Conservation (phyloP, 2,797 vertebrate genomes). For the Sebastes hubbsi region DNA sequence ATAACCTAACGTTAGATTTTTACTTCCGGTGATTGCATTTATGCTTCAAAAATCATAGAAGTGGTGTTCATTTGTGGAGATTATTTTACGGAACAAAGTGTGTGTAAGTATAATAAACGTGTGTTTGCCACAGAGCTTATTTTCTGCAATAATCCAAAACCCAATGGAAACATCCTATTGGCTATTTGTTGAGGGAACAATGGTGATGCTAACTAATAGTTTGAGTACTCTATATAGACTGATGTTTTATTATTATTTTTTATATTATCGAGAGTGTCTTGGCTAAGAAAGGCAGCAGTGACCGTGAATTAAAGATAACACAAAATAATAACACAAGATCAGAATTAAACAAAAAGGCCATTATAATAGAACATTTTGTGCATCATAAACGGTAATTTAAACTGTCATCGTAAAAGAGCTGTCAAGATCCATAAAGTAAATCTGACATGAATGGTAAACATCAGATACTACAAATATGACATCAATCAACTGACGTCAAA, state of each 20-base stretch:
- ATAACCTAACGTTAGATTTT: too few species aligned
- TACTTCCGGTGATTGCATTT: too few species aligned
- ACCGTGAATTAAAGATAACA: neutral
- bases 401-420: neutral
- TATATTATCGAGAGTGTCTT: neutral
- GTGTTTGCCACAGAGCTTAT: too few species aligned
- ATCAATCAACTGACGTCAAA: neutral
- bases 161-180: too few species aligned
- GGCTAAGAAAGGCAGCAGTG: neutral
- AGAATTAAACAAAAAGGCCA: neutral
- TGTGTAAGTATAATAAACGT: too few species aligned
- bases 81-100: too few species aligned
- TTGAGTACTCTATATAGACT: neutral
- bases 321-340: neutral
- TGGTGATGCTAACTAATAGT: too few species aligned
- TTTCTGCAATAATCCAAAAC: too few species aligned
- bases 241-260: neutral
- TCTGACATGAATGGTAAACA: neutral
- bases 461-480: neutral
- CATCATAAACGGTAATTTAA: neutral
- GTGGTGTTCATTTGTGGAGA: too few species aligned
- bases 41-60: too few species aligned
- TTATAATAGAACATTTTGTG: neutral
- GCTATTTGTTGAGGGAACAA: rapidly evolving
- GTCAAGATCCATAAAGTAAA: neutral